Evolutionary conservation across 2,888 invertebrate species (phyloP).

Genomic region (Cyaniris semiargus): DNA sequence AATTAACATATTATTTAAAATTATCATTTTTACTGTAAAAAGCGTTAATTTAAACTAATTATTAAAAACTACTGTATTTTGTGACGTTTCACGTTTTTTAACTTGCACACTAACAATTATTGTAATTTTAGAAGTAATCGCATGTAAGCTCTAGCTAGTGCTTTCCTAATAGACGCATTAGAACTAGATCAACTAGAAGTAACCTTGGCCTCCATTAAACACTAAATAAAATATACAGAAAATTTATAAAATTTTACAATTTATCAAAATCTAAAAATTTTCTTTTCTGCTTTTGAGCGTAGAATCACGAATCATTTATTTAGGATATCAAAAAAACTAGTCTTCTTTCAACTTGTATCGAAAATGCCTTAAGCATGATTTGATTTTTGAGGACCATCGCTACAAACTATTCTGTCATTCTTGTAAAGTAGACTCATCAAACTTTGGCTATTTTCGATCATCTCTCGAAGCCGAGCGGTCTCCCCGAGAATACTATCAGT

Average conservation of each 20-base stretch:
- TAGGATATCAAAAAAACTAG: background rate
- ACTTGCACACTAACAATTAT: background rate
- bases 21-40: background rate
- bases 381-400: constrained; percentile 9
- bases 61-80: background rate
- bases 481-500: constrained; percentile 67
- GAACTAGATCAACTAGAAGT: background rate
- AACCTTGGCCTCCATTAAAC: background rate
- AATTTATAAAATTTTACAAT: background rate
- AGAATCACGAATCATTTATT: constrained; percentile 4
- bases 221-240: background rate
- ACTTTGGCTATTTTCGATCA: constrained; percentile 29
- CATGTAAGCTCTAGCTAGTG: constrained; percentile 13
- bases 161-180: constrained; percentile 17
- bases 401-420: constrained; percentile 22
- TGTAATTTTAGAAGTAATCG: constrained; percentile 2
- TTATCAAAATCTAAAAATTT: background rate
- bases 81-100: background rate
- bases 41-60: background rate
- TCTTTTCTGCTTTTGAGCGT: constrained; percentile 5
- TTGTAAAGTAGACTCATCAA: constrained; percentile 31
- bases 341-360: background rate
- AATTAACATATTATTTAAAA: background rate
- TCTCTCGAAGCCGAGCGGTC: constrained; percentile 53
- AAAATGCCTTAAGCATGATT: constrained; percentile 21